Base-by-base conservation (phyloP, 2,888 invertebrate genomes). In the Pristionchus entomophagus region DNA sequence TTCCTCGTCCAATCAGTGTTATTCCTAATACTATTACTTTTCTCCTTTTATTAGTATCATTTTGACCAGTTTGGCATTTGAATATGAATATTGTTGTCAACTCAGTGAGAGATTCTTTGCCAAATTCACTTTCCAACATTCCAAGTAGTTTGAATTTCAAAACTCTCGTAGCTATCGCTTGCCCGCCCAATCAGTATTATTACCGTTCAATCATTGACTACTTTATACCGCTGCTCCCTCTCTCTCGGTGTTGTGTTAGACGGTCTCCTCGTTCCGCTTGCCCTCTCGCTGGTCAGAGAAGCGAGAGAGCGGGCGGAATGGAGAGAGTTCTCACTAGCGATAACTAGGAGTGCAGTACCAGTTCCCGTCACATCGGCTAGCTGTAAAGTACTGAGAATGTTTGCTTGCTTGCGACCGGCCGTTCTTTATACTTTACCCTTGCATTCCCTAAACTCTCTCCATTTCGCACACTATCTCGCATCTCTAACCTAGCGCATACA, bases 321-420 rank as follows among this genome's bases (percentile, higher is more conserved):
- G 26, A n/a, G 26, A 59, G 59, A 59, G 26, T 59, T 22, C 0
- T 26, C 10, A 4, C 4, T n/a, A 59, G 45, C 45, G 45, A 45
- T 45, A 45, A 14, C 8, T 22, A 59, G 59, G 1, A 26, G 1
- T 26, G 2, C 59, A 1, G 8, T 73, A 73, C 73, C 73, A 45
- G 73, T 73, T 73, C 73, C 73, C 41, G 41, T n/a, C n/a, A n/a
- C n/a, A n/a, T n/a, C n/a, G n/a, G n/a, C n/a, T n/a, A 73, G 45
- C 73, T 45, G 73, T 73, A 73, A 73, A 41, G 73, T 73, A 41
- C 73, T 73, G 41, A 73, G 73, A 35, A 35, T 38, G 22, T 35
- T 2, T 65, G 65, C 19, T 35, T 19, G 65, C 65, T 32, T 6
- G 45, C 6, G 45, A 45, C 8, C 29, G 65, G 14, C 65, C 19